Base-by-base conservation (phyloP, 1,140 invertebrate species). In the Heliothis subflexa region DNA sequence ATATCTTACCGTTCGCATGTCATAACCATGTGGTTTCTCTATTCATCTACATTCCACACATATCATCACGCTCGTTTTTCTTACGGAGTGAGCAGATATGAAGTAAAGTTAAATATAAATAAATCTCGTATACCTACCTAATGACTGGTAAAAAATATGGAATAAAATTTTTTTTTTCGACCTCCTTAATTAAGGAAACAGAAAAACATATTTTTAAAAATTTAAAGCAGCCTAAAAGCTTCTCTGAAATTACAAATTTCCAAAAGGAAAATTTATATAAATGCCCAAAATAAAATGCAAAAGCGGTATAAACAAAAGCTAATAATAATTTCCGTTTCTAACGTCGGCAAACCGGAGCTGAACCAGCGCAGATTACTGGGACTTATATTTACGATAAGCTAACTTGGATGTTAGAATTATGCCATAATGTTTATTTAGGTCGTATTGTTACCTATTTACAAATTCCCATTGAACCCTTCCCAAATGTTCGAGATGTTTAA, bases 391-490 rank as follows among this genome's bases (percentile, higher is more conserved):
- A 76, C 28, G 59, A 62, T 62, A 75, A 64, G 73, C 59, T 64
- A 73, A 73, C 70, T 57, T 52, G 70, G 52, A 73, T 45, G 57
- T 73, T 64, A 76, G 49, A 52, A 76, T 76, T 40, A 64, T 64
- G 47, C 73, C 49, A 59, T 64, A 54, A 40, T 76, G 73, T 76
- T 76, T 76, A 76, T 76, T 76, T 76, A 64, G 49, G 74, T 47
- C 45, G 62, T 66, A 18, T 55, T 55, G 21, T 66, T 55, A 59
- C 71, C 40, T 47, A 73, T 59, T 70, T 14, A 70, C 66, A 70
- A 70, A 70, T 28, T 70, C 66, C 47, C 66, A 70, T 28, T 52
- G 66, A 70, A 70, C 66, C 66, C 47, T 52, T 12, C 18, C 66
- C 13, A 13, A 70, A 70, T 49, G 33, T 52, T 70, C 12, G 47